A percentile compares a stretch with the other conserved stretches of the same genome.
Conservation (phyloP, 2,797 vertebrate genomes). For the Halcyon chelicuti region DNA sequence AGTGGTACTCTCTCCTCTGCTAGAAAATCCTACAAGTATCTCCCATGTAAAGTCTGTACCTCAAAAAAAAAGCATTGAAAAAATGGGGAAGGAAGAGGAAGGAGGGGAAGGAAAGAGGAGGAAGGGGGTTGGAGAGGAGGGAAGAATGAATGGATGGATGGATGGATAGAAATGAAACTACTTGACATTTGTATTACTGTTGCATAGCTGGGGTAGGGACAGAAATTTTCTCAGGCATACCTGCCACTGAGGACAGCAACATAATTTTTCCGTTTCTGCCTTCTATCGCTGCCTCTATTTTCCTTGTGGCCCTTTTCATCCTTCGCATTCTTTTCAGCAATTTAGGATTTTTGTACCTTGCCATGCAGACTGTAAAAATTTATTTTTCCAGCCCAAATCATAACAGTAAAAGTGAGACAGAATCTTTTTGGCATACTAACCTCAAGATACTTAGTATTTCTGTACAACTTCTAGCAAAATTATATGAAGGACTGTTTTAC, state of each 20-base stretch:
- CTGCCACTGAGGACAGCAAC: not conserved
- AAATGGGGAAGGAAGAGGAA: not conserved
- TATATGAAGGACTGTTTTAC: not conserved
- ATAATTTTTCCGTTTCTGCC: not conserved
- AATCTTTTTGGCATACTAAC: not conserved
- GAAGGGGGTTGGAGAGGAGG: not conserved
- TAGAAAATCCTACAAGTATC: not conserved
- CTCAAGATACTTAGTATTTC: not conserved
- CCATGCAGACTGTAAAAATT: not conserved
- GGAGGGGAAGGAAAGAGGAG: not conserved
- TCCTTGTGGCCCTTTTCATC: not conserved
- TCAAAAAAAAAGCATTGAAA: not conserved
- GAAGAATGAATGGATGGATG: not conserved
- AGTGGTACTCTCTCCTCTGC: not conserved
- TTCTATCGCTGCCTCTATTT: not conserved
- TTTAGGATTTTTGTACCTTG: not conserved
- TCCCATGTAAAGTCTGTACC: not conserved
- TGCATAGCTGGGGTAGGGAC: not conserved
- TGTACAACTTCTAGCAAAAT: not conserved
- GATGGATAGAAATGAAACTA: not conserved
- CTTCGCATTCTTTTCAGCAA: not conserved
- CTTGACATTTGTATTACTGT: not conserved
- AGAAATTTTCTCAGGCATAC: not conserved
- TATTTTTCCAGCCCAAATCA: not conserved
- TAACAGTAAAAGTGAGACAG: not conserved